These are phyloP conservation scores for Apodemia mormo DNA, from an alignment of 2,888 invertebrate genomes.

Conservation along the genomic window DNA sequence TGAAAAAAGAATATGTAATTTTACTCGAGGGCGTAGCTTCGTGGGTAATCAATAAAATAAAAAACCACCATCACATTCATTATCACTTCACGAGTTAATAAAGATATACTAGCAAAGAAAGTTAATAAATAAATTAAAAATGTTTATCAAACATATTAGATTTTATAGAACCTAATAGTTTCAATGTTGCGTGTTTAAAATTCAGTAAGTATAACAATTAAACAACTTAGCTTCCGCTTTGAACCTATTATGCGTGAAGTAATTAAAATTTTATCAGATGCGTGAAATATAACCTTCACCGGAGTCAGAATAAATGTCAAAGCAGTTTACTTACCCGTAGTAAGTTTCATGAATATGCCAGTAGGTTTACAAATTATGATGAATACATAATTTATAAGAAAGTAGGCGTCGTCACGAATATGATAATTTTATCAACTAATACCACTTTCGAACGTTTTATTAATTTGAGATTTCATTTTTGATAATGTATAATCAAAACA, in stretches of 20 bases:
- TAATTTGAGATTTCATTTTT: neutral
- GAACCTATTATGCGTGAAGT: conserved; percentile 13
- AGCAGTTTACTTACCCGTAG: conserved; percentile 17
- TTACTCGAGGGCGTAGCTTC: too few relatives aligned
- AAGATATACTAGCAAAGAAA: too few relatives aligned
- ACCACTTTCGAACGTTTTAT: neutral
- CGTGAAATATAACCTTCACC: conserved; percentile 9
- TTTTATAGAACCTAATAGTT: too few relatives aligned
- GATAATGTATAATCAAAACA: neutral
- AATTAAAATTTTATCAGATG: conserved; percentile 15
- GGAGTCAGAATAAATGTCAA: conserved; percentile 3
- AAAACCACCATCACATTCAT: too few relatives aligned
- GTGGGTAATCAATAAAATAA: too few relatives aligned
- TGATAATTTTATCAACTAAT: conserved; percentile 19
- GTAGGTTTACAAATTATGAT: conserved; percentile 27
- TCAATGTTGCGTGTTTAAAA: neutral
- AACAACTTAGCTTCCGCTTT: conserved; percentile 1
- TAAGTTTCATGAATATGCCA: conserved; percentile 31
- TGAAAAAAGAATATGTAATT: too few relatives aligned
- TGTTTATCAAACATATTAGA: too few relatives aligned
- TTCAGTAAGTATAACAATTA: conserved; percentile 3
- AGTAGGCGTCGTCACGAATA: conserved; percentile 15
- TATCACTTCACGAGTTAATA: too few relatives aligned
- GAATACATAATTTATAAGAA: conserved; percentile 27
- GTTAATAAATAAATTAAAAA: too few relatives aligned